Base-by-base conservation (phyloP, 2,113 vertebrate genomes). In the Hystrix brachyura region DNA sequence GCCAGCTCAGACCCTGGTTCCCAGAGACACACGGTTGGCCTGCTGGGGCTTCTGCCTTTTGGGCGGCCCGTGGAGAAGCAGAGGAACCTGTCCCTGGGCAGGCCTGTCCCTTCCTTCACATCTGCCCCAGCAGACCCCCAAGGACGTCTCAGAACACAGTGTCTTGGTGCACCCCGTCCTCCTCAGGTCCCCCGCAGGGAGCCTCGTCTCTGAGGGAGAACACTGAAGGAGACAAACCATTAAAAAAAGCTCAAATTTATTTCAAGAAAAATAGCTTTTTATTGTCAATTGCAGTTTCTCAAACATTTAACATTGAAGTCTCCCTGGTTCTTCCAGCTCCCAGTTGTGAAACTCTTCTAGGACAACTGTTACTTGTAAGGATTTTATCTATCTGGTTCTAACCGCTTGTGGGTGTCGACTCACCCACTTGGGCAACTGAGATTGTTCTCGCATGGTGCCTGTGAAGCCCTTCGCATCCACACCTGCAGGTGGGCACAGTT, bases 1-100 rank as follows among this genome's bases (percentile, higher is more conserved):
- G 17, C 51, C 71, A 60, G 43, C 43, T 64, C 32, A 86, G n/a
- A 57, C 0, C 1, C n/a, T 76, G 65, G 48, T 53, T 97, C 85
- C 51, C 57, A 60, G 90, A n/a, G 91, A 15, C 17, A 34, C 8
- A 34, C 29, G 51, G 18, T 34, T 21, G 48, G 53, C 78, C 88
- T 34, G 51, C 90, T 86, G 65, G 9, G 32, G 81, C 15, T 81
- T 88, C 53, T 53, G 60, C 27, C 65, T 80, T 81, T 65, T 6
- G 9, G 25, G 18, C 14, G 5, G 17, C 57, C 27, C 14, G 0
- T 65, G 60, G 59, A 34, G 29, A 83, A 29, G 65, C 23, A 15
- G 3, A 13, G 18, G 38, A 59, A 69, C 43, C 29, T 34, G 38
- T 6, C 7, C 0, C 0, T 38, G 23, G 51, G 21, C 6, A 8